phyloP scores from a whole-genome alignment of 2,797 vertebrate genomes.

The Phylloscopus collybita region DNA sequence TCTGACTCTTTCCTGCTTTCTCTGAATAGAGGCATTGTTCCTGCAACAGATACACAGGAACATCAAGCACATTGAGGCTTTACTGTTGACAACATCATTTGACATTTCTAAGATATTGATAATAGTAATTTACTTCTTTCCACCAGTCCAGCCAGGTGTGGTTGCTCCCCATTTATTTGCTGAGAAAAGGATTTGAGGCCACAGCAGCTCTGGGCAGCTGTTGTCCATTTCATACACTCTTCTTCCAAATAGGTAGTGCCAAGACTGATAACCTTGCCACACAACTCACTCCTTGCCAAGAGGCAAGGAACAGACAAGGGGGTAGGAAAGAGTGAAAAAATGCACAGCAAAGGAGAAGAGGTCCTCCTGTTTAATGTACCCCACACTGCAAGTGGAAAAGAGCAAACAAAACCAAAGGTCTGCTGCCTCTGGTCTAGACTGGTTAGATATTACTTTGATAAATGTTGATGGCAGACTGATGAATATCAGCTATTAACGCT shows the following conservation, averaged over 20 bases:
- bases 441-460: not conserved
- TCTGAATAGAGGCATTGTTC: not conserved
- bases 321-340: not conserved
- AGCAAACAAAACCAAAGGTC: not conserved
- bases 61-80: not conserved
- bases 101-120: not conserved
- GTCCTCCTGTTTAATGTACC: not conserved
- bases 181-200: not conserved
- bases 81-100: fast-evolving
- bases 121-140: not conserved
- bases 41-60: not conserved
- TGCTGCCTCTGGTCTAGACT: not conserved
- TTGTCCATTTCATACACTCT: not conserved
- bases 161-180: not conserved
- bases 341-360: not conserved
- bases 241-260: not conserved
- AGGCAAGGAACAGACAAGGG: not conserved
- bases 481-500: not conserved
- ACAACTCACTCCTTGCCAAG: not conserved
- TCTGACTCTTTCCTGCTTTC: not conserved
- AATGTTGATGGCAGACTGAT: not conserved
- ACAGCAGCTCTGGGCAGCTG: not conserved
- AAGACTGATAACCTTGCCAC: not conserved
- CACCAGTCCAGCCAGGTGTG: not conserved
- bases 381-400: not conserved